Evolutionary conservation across 2,888 invertebrate genomes (phyloP).

Genomic region (Drosophila austrosaltans): DNA sequence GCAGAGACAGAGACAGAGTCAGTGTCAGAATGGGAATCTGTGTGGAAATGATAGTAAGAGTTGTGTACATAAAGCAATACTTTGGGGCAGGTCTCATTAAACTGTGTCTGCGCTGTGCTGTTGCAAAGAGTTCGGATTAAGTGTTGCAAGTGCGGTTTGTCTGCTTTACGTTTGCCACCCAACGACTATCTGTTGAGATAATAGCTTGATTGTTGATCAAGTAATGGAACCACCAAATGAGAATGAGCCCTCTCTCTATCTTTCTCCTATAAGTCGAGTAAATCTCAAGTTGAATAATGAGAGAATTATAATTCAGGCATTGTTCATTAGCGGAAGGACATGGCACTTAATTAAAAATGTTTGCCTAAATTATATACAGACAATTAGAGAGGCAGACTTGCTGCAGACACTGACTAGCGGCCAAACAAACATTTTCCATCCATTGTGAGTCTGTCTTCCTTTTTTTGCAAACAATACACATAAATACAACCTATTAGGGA

Average conservation of each 20-base stretch:
- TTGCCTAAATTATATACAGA: constrained; percentile 59
- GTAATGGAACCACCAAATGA: constrained; percentile 38
- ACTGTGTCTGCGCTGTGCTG: background rate
- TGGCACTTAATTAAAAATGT: constrained; percentile 68
- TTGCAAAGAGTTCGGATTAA: constrained; percentile 39
- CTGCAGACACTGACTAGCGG: constrained; percentile 41
- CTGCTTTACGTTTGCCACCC: constrained; percentile 23
- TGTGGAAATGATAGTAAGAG: background rate
- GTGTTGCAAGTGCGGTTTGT: constrained; percentile 35
- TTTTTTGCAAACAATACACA: constrained; percentile 30
- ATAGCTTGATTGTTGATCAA: constrained; percentile 31
- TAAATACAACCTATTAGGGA: constrained; percentile 18
- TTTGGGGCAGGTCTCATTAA: constrained; percentile 2
- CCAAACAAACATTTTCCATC: constrained; percentile 32
- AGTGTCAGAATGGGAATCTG: too few species aligned
- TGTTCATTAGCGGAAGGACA: constrained; percentile 25
- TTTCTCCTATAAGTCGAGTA: background rate
- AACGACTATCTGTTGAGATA: constrained; percentile 27
- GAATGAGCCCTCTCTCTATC: background rate
- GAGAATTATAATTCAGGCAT: constrained; percentile 44
- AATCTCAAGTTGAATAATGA: constrained; percentile 47
- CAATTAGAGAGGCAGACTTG: constrained; percentile 57
- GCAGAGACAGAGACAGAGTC: too few species aligned
- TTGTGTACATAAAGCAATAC: constrained; percentile 29
- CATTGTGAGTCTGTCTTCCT: constrained; percentile 38